phyloP scores from a whole-genome alignment of 1,140 invertebrate species.

The Spodoptera frugiperda region DNA sequence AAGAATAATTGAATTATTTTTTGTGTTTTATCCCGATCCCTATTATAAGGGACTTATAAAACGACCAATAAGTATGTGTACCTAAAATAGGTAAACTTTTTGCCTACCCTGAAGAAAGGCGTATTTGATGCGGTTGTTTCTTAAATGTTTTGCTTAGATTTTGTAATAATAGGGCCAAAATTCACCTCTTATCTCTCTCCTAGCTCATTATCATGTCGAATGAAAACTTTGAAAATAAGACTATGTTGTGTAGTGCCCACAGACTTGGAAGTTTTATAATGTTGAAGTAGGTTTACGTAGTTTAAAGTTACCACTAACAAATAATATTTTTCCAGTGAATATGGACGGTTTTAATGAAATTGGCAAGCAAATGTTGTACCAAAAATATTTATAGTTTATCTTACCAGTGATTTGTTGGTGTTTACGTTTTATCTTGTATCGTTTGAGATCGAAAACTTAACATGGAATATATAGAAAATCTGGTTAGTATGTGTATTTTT shows the following conservation, averaged over 20 bases:
- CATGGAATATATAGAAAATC: not conserved
- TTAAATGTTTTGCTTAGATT: not conserved
- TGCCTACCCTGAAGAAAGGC: too few species aligned
- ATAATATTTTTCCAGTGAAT: conserved; percentile 9
- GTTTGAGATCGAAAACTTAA: not conserved
- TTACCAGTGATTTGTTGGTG: not conserved
- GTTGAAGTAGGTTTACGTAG: conserved; percentile 29
- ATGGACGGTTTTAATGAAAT: conserved; percentile 14
- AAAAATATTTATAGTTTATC: conserved; percentile 8
- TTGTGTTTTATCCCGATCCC: not conserved
- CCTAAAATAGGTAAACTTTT: too few species aligned
- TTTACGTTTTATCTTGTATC: too few species aligned
- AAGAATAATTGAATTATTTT: not conserved
- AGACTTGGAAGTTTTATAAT: conserved; percentile 20
- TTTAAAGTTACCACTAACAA: conserved; percentile 56
- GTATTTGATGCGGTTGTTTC: too few species aligned
- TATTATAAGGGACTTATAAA: too few species aligned
- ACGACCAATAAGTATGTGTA: too few species aligned
- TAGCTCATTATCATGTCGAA: conserved; percentile 17
- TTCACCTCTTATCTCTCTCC: conserved; percentile 12
- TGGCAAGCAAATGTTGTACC: conserved; percentile 14
- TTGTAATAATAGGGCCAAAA: conserved; percentile 9
- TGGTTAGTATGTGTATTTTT: too few species aligned
- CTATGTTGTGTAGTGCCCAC: conserved; percentile 3
- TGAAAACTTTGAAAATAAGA: conserved; percentile 30